Conservation (phyloP, 2,797 vertebrate species). For the Knipowitschia caucasica region DNA sequence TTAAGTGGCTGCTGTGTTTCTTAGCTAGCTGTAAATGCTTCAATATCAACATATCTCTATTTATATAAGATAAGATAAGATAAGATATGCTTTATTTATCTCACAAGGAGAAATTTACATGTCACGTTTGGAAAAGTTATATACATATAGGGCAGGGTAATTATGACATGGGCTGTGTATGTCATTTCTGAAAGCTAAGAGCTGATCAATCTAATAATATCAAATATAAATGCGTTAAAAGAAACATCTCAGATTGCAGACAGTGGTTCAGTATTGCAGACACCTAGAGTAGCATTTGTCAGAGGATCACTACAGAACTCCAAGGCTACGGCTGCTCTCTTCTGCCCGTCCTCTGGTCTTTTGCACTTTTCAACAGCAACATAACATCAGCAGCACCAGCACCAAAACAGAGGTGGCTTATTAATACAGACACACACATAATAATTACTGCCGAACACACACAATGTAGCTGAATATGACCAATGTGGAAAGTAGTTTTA, state of each 20-base stretch:
- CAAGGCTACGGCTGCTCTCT: conserved; percentile 41
- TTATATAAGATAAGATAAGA: too few species aligned
- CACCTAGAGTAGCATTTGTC: conserved; percentile 38
- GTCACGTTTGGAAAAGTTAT: too few species aligned
- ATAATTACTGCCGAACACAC: neutral
- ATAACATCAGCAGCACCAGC: conserved; percentile 41
- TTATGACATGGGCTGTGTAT: too few species aligned
- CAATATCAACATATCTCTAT: too few species aligned
- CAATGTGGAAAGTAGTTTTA: too few species aligned
- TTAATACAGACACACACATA: conserved; percentile 35
- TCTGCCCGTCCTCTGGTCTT: conserved; percentile 30
- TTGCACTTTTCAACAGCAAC: conserved; percentile 17
- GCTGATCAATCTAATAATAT: neutral
- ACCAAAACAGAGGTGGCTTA: conserved; percentile 17
- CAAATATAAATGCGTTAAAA: neutral
- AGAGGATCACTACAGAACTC: conserved; percentile 16
- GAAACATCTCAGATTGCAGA: neutral
- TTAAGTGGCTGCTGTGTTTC: too few species aligned
- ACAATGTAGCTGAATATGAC: too few species aligned
- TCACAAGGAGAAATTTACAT: too few species aligned
- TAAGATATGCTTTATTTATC: too few species aligned
- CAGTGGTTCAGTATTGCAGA: conserved; percentile 18
- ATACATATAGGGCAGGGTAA: too few species aligned
- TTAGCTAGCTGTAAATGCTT: too few species aligned
- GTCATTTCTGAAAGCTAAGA: too few species aligned